Evolutionary conservation across 2,113 vertebrate species (phyloP).

Genomic region (Halichoerus grypus): DNA sequence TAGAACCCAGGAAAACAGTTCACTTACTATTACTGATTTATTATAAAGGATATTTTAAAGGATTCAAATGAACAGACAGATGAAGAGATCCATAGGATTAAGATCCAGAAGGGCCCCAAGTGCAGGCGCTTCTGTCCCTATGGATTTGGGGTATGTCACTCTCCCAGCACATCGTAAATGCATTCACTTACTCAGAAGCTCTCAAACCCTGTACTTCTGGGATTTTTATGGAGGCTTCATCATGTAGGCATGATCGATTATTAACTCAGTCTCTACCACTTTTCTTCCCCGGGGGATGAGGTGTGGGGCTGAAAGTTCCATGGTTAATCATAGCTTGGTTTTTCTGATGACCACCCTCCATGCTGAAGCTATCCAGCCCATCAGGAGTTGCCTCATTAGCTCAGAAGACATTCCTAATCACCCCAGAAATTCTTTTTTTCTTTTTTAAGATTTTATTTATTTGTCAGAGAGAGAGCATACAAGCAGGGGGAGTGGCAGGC

Average conservation of each 20-base stretch:
- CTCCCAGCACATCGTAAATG: background rate
- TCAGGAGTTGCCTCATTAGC: background rate
- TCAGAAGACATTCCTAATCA: too few relatives aligned
- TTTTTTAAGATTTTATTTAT: background rate
- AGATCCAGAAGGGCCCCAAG: too few relatives aligned
- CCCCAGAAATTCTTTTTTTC: background rate
- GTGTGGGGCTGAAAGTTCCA: background rate
- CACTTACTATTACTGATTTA: background rate
- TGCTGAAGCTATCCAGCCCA: background rate
- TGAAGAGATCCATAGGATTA: background rate
- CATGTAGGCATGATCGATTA: background rate
- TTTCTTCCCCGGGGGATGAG: background rate
- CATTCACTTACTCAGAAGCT: background rate
- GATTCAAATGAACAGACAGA: background rate
- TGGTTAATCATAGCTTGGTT: background rate
- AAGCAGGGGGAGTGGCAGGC: too few relatives aligned
- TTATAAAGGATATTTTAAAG: background rate
- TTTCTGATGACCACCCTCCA: background rate
- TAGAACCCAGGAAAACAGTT: background rate
- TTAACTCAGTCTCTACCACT: background rate
- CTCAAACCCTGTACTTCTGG: background rate
- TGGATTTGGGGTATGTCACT: background rate
- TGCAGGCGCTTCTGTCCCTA: too few relatives aligned
- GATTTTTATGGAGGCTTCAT: background rate
- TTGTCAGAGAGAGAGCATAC: background rate